Evolutionary conservation across 1,140 invertebrate species (phyloP), one percentile per base, ranked within the genome.

Genomic region (Drosophila ohnishii): DNA sequence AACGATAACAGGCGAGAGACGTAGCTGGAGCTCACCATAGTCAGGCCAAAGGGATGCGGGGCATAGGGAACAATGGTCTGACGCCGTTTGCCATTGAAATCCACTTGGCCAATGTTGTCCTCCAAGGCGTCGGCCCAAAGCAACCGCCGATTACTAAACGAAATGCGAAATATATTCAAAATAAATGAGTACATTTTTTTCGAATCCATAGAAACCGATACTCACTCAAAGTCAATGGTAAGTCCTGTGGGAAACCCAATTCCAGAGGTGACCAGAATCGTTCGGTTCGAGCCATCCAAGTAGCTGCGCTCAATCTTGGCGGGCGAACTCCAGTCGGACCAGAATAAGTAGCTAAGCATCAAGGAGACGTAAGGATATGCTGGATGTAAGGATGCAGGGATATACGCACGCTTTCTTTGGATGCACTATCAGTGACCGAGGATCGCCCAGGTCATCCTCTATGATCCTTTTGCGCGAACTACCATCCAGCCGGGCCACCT

Each of bases 221-320:
- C 94, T 45, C 94, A 95, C 44, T 94, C 93, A 78, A 95, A 97
- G 92, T 99, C 98, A 19, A 99, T 94, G 0, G 96, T 95, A 4
- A 99, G 93, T 0, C 97, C 98, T 87, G 98, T 98, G 0, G 98
- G 98, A 93, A 98, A 98, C 16, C 95, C 95, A 3, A 99, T 91
- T 77, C 97, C 95, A 5, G 94, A 94, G 9, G 94, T 94, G 0
- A 99, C 93, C 40, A 99, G 95, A 1, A 94, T 92, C 58, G 93
- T 94, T 34, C 97, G 93, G 63, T 94, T 93, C 0, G 94, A 94
- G 1, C 98, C 98, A 92, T 99, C 98, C 81, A 99, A 92, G 47
- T 93, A 94, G 19, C 96, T 94, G 45, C 97, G 93, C 92, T 98
- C 97, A 69, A 99, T 98, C 78, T 95, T 95, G 0, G 97, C 95